Percentiles rank a stretch among this genome's conserved stretches.
Evolutionary conservation across 2,113 vertebrate species (phyloP).

Genomic region (Perca fluviatilis): DNA sequence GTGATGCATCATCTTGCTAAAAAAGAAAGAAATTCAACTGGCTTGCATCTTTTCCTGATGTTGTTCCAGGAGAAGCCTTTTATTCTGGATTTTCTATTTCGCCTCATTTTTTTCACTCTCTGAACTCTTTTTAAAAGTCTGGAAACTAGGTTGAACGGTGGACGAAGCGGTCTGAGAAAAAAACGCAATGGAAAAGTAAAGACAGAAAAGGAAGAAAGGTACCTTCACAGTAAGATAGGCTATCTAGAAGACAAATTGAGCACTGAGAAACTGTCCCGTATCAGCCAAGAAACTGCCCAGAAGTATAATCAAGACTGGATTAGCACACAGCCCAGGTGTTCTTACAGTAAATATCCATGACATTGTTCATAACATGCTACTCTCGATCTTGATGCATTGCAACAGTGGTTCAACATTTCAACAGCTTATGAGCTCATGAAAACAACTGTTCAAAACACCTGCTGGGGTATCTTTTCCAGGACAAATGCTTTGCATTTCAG

Average conservation of each 20-base stretch:
- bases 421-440: slow-evolving; percentile 5
- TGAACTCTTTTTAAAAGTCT: not conserved
- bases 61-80: slow-evolving; percentile 41
- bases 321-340: slow-evolving; percentile 30
- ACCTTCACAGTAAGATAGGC: not conserved
- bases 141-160: not conserved
- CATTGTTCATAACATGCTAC: slow-evolving; percentile 23
- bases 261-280: not conserved
- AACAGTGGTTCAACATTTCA: not conserved
- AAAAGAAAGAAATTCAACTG: slow-evolving; percentile 2
- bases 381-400: not conserved
- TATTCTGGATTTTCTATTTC: slow-evolving; percentile 23
- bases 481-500: not conserved
- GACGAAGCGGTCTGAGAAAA: not conserved
- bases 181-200: not conserved
- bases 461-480: not conserved
- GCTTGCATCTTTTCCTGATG: slow-evolving; percentile 24
- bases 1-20: not conserved
- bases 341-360: slow-evolving; percentile 28
- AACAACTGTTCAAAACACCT: not conserved
- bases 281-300: slow-evolving; percentile 32
- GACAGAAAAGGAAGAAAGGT: not conserved
- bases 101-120: not conserved
- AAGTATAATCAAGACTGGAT: slow-evolving; percentile 25
- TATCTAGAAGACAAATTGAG: slow-evolving; percentile 17